Conservation (phyloP, 2,888 invertebrate species). For the Scaptomyza polygonia region DNA sequence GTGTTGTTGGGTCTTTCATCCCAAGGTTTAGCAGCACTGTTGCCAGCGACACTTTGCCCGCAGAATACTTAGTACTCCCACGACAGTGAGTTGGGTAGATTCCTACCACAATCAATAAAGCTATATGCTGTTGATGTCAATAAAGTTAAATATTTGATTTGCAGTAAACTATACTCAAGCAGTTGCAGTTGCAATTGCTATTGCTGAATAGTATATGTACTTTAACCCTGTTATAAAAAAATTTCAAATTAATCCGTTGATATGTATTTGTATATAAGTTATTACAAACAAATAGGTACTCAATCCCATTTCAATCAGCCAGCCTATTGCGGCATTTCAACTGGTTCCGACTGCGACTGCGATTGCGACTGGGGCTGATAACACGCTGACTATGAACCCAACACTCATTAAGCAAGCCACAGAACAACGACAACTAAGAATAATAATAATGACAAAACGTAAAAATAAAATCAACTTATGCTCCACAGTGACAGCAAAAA, state of each 20-base stretch:
- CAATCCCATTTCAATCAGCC: constrained; percentile 55
- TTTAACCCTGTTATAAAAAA: constrained; percentile 45
- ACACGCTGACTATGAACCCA: constrained; percentile 74
- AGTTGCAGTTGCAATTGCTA: constrained; percentile 10
- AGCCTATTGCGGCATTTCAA: constrained; percentile 39
- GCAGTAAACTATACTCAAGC: constrained; percentile 4
- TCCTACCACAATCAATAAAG: background rate
- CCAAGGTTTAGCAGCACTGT: constrained; percentile 38
- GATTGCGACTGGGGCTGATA: constrained; percentile 46
- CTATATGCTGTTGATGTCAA: background rate
- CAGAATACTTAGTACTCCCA: constrained; percentile 8
- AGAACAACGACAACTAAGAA: constrained; percentile 12
- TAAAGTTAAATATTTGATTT: constrained; percentile 3
- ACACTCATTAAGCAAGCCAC: constrained; percentile 57
- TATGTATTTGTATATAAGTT: constrained; percentile 1
- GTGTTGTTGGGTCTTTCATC: constrained; percentile 14
- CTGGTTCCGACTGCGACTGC: constrained; percentile 44
- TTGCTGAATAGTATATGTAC: constrained; percentile 38
- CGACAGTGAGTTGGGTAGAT: background rate
- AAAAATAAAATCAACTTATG: constrained; percentile 46
- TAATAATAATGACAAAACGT: constrained; percentile 14
- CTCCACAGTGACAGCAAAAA: constrained; percentile 34
- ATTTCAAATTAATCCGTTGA: constrained; percentile 4
- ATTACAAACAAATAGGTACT: constrained; percentile 48
- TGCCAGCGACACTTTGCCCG: constrained; percentile 32